Conservation (phyloP, 2,888 invertebrate species). For the Chaitophorus viminalis region DNA sequence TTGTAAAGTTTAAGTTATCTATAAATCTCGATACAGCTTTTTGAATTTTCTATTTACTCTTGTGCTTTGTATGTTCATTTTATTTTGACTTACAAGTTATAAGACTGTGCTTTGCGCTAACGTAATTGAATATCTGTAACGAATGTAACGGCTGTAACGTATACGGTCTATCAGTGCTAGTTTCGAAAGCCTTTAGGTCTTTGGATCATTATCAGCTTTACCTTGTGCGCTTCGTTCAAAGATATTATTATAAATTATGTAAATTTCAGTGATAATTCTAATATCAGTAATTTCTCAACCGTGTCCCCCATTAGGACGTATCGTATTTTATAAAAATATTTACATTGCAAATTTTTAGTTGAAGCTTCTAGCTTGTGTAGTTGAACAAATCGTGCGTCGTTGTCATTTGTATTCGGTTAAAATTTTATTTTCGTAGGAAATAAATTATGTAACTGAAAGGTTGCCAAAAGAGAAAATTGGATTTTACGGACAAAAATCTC, state of each 20-base stretch:
- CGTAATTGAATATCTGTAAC: background rate
- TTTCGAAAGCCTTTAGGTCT: too few relatives aligned
- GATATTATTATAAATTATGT: too few relatives aligned
- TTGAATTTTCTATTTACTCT: too few relatives aligned
- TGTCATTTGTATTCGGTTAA: background rate
- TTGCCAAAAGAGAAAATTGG: background rate
- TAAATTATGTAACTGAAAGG: background rate
- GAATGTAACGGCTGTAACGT: too few relatives aligned
- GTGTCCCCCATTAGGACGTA: background rate
- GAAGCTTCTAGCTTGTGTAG: background rate
- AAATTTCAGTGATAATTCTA: background rate
- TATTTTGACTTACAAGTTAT: background rate
- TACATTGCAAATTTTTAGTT: background rate
- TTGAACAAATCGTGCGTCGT: background rate
- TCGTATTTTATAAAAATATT: background rate
- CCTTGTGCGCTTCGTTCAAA: background rate
- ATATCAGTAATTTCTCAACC: background rate
- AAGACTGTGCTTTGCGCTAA: background rate
- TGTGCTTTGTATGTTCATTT: background rate
- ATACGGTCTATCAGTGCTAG: background rate
- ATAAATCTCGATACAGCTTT: too few relatives aligned
- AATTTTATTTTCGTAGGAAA: background rate
- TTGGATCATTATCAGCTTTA: background rate
- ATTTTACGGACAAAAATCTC: too few relatives aligned
- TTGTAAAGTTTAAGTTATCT: too few relatives aligned